Percentiles rank a stretch among this genome's conserved stretches.
Conservation (phyloP, 2,888 invertebrate genomes). For the Calliopum simillimum region DNA sequence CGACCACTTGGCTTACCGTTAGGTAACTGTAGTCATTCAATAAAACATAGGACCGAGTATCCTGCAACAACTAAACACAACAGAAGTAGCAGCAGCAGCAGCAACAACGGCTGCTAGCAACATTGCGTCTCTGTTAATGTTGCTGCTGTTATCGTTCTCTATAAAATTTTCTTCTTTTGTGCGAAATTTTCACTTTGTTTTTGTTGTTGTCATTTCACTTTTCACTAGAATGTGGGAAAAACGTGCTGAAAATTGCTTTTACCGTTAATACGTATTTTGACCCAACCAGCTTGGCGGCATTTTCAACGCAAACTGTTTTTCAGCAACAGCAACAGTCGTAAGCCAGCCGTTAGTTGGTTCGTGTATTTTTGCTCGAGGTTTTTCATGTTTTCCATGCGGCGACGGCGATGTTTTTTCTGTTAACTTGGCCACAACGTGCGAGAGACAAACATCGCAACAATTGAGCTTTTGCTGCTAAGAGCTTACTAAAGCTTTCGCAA, state of each 20-base stretch:
- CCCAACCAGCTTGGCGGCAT: conserved; percentile 43
- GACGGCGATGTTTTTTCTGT: conserved; percentile 22
- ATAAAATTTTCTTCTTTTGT: neutral
- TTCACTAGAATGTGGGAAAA: conserved; percentile 9
- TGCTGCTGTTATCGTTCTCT: neutral
- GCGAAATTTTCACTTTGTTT: neutral
- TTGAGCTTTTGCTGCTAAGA: neutral
- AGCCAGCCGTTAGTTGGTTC: neutral
- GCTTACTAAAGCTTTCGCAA: neutral
- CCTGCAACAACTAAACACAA: conserved; percentile 3
- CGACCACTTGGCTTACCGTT: neutral
- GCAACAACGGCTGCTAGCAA: neutral
- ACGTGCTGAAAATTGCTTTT: conserved; percentile 10
- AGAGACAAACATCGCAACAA: conserved; percentile 28
- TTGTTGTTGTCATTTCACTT: neutral
- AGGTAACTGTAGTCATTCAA: conserved; percentile 7
- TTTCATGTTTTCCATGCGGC: neutral
- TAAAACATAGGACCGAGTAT: conserved; percentile 4
- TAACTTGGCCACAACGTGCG: neutral
- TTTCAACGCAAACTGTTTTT: conserved; percentile 44
- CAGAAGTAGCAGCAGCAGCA: neutral
- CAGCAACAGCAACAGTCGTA: neutral
- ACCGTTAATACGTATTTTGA: conserved; percentile 29
- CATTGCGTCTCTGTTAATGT: no score
- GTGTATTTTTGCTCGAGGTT: neutral